phyloP scores from a whole-genome alignment of 2,113 vertebrate species.

The Chlorocebus sabaeus region DNA sequence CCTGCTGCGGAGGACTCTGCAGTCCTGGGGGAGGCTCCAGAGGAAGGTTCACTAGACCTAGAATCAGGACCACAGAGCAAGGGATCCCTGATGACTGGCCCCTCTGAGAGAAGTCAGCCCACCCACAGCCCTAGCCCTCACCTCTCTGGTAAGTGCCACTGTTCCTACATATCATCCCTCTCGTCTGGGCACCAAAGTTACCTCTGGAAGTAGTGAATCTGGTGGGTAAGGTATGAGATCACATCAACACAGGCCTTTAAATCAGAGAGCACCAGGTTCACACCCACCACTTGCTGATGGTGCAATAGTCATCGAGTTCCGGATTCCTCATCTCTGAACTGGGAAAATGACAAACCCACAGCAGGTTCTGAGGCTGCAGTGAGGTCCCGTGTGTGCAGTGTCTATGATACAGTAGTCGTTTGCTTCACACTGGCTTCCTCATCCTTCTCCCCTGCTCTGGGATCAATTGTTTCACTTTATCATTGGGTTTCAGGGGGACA shows the following conservation, averaged over 20 bases:
- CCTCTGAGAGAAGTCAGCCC: neutral
- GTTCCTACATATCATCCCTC: neutral
- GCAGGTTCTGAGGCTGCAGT: neutral
- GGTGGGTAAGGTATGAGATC: neutral
- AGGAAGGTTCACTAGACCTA: neutral
- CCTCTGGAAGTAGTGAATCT: neutral
- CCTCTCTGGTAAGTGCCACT: constrained; percentile 45
- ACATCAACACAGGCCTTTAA: neutral
- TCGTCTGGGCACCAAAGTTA: neutral
- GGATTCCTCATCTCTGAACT: neutral
- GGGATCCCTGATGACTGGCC: neutral
- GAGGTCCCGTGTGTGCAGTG: neutral
- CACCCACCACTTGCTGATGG: neutral
- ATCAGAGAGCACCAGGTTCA: neutral
- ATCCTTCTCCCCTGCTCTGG: no score
- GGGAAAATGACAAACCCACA: neutral
- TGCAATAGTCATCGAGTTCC: neutral
- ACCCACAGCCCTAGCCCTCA: neutral
- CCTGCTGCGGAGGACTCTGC: fast-evolving
- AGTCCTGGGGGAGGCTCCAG: neutral
- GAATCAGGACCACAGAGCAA: neutral
- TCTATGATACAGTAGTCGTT: neutral
- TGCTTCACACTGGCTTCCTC: neutral
- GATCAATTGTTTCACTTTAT: neutral
- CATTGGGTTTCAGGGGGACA: neutral